A percentile compares a stretch with the other conserved stretches of the same genome.
These are phyloP conservation scores for Hystrix cristata DNA, from an alignment of 2,113 vertebrate genomes.

Conservation along the genomic window DNA sequence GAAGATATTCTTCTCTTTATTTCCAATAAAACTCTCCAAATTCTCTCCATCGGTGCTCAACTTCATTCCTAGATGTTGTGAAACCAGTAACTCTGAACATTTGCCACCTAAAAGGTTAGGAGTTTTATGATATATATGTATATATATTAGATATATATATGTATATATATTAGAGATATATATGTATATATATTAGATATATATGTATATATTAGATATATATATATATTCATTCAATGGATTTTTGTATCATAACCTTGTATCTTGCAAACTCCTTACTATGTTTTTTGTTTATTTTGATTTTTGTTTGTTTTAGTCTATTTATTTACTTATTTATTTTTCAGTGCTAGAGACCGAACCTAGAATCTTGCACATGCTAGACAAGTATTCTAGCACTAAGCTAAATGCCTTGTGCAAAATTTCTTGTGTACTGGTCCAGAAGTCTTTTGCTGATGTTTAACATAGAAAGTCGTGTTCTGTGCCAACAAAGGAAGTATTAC, in stretches of 20 bases:
- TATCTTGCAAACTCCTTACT: background rate
- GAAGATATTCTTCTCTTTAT: background rate
- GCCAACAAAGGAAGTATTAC: background rate
- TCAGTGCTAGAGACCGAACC: background rate
- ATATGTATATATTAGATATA: too few relatives aligned
- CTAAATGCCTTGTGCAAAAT: background rate
- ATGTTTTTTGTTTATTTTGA: background rate
- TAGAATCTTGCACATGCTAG: background rate
- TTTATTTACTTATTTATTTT: background rate
- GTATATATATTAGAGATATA: too few relatives aligned
- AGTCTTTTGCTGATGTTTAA: background rate
- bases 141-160: too few relatives aligned
- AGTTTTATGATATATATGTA: background rate
- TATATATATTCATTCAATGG: background rate
- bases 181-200: too few relatives aligned
- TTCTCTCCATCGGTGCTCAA: background rate
- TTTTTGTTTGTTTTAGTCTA: background rate
- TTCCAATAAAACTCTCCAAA: background rate
- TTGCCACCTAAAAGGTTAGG: background rate
- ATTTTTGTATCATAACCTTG: background rate
- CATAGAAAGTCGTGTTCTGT: background rate
- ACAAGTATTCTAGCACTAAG: background rate
- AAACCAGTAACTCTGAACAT: background rate
- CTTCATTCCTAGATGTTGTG: background rate
- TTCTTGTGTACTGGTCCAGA: background rate